A percentile compares a stretch with the other conserved stretches of the same genome.
phyloP scores from a whole-genome alignment of 2,113 vertebrate species.

The Ammodytes marinus region DNA sequence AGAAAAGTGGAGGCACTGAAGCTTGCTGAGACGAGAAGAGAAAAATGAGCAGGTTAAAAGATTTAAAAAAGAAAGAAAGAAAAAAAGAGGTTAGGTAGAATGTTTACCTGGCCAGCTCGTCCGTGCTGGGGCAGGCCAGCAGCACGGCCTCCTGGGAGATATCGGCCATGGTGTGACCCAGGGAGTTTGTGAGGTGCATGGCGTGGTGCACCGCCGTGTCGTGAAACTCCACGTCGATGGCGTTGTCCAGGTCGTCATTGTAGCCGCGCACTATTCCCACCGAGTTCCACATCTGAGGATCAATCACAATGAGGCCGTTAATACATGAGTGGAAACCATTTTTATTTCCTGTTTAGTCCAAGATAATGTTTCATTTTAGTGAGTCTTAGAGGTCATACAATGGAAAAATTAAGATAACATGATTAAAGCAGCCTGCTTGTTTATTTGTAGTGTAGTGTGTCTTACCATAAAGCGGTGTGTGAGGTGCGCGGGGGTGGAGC shows the following conservation, averaged over 20 bases:
- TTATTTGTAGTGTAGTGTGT: neutral
- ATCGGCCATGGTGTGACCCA: constrained; percentile 92
- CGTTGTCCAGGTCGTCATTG: constrained; percentile 96
- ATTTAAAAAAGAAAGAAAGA: too few species aligned
- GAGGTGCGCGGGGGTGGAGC: constrained; percentile 93
- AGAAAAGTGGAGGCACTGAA: constrained; percentile 96
- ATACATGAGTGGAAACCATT: neutral
- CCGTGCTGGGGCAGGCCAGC: constrained; percentile 90
- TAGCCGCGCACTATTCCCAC: constrained; percentile 94
- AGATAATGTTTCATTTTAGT: neutral
- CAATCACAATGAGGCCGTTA: neutral
- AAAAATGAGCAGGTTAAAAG: too few species aligned
- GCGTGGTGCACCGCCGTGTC: constrained; percentile 94
- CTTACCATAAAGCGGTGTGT: constrained; percentile 90
- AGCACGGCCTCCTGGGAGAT: constrained; percentile 93
- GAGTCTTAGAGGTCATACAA: neutral
- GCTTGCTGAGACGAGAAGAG: constrained; percentile 86
- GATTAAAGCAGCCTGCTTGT: neutral
- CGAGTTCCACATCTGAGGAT: constrained; percentile 95
- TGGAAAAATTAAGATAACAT: too few species aligned
- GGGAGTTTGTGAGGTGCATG: constrained; percentile 93
- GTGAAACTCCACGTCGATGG: constrained; percentile 96
- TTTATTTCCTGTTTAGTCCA: neutral
- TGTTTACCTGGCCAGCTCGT: constrained; percentile 91
- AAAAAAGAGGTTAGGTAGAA: neutral